Evolutionary conservation across 1,140 invertebrate genomes (phyloP).

Genomic region (Cephus cinctus): DNA sequence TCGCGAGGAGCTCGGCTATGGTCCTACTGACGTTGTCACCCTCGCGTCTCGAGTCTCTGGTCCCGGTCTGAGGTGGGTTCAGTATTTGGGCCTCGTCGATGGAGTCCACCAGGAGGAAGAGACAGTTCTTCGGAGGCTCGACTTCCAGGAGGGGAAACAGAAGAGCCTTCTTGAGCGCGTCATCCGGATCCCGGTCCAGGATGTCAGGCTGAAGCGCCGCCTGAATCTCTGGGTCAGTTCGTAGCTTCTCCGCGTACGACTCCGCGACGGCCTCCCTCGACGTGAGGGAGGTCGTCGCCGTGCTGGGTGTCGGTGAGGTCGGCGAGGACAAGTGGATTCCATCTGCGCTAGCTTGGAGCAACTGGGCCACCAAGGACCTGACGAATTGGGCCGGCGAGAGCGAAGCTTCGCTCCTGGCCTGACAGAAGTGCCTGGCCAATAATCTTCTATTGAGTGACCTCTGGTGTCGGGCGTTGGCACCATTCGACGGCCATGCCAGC

Average conservation of each 20-base stretch:
- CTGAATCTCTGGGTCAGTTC: slow-evolving; percentile 74
- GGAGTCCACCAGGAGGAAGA: slow-evolving; percentile 87
- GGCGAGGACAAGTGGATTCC: slow-evolving; percentile 38
- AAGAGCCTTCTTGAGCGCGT: slow-evolving; percentile 85
- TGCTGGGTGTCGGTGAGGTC: slow-evolving; percentile 17
- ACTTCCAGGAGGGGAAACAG: slow-evolving; percentile 84
- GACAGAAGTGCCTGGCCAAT: slow-evolving; percentile 81
- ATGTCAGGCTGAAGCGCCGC: slow-evolving; percentile 69
- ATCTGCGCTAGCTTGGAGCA: slow-evolving; percentile 49
- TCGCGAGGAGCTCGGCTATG: slow-evolving; percentile 83
- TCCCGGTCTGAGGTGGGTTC: slow-evolving; percentile 43
- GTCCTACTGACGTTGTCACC: slow-evolving; percentile 64
- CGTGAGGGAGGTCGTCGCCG: slow-evolving; percentile 25
- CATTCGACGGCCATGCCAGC: slow-evolving; percentile 70
- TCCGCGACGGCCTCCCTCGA: slow-evolving; percentile 61
- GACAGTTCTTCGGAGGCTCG: slow-evolving; percentile 77
- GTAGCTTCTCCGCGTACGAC: slow-evolving; percentile 79
- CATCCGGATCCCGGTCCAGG: slow-evolving; percentile 81
- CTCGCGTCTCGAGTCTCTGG: slow-evolving; percentile 49
- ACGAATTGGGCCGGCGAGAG: slow-evolving; percentile 84
- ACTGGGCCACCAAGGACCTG: slow-evolving; percentile 77
- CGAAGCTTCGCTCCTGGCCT: slow-evolving; percentile 58
- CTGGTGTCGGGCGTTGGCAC: slow-evolving; percentile 66
- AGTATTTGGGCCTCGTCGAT: slow-evolving; percentile 74
- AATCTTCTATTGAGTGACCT: slow-evolving; percentile 72